These are phyloP conservation scores for Pungitius pungitius DNA, from an alignment of 2,113 vertebrate species.

Conservation along the genomic window DNA sequence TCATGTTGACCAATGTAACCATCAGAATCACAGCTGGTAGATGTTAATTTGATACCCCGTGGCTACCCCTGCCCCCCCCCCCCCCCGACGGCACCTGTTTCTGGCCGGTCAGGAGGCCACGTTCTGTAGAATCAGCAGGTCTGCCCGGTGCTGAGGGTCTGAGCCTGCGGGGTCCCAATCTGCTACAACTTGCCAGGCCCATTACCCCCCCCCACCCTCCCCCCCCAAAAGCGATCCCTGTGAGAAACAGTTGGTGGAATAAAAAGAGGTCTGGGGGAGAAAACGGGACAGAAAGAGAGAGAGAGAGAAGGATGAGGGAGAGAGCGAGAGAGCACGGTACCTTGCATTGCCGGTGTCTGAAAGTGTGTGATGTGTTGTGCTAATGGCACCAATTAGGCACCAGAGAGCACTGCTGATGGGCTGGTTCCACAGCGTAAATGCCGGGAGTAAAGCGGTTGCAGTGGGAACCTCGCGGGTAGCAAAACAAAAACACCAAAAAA, in stretches of 20 bases:
- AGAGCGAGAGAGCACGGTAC: conserved; percentile 11
- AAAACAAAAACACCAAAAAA: conserved; percentile 11
- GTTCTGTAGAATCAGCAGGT: conserved; percentile 54
- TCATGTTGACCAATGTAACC: conserved; percentile 20
- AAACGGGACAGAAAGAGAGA: neutral
- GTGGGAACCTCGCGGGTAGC: conserved; percentile 4
- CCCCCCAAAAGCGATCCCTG: conserved; percentile 69
- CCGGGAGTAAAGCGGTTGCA: conserved; percentile 8
- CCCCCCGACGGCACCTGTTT: conserved; percentile 9
- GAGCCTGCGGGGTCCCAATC: conserved; percentile 54
- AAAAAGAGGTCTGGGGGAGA: conserved; percentile 25
- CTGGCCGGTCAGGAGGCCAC: conserved; percentile 42
- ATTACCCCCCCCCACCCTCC: conserved; percentile 74
- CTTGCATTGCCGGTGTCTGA: conserved; percentile 39
- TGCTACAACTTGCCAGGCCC: conserved; percentile 70
- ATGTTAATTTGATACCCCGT: conserved; percentile 26
- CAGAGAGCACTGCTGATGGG: conserved; percentile 63
- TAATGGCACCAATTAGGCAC: conserved; percentile 75
- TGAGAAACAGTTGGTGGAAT: conserved; percentile 64
- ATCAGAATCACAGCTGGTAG: conserved; percentile 32
- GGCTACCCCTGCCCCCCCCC: neutral
- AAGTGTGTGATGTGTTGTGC: conserved; percentile 46
- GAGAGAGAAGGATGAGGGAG: neutral
- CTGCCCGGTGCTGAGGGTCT: conserved; percentile 37
- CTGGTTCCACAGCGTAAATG: conserved; percentile 38